These are phyloP conservation scores for Myioborus miniatus DNA, from an alignment of 2,797 vertebrate genomes.

Conservation along the genomic window DNA sequence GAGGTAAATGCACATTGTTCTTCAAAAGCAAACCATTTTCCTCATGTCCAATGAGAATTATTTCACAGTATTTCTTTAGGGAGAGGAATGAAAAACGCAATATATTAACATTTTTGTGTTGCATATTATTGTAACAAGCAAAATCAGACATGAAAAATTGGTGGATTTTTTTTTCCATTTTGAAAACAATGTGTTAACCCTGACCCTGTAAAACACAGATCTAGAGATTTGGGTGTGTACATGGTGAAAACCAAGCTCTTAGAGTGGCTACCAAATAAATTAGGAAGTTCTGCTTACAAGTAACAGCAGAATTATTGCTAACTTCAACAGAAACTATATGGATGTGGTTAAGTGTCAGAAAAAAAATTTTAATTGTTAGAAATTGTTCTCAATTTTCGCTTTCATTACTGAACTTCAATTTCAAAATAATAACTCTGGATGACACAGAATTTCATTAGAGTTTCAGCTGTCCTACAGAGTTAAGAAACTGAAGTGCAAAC, in stretches of 20 bases:
- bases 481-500: not conserved
- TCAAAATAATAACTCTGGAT: not conserved
- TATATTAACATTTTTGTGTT: not conserved
- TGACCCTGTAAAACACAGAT: not conserved
- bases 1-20: not conserved
- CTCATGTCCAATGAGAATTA: not conserved
- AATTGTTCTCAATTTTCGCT: not conserved
- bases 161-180: rapidly evolving
- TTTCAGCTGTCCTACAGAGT: rapidly evolving
- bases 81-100: not conserved
- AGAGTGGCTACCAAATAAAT: not conserved
- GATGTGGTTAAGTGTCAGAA: not conserved
- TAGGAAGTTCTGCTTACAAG: not conserved
- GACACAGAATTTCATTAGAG: not conserved
- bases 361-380: not conserved
- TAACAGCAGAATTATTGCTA: not conserved
- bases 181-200: not conserved
- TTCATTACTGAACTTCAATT: not conserved
- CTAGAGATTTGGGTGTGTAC: not conserved
- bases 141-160: not conserved
- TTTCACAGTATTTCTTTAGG: not conserved
- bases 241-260: not conserved
- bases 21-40: not conserved
- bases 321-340: not conserved
- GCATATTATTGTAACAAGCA: not conserved